Evolutionary conservation across 2,113 vertebrate genomes (phyloP).

Genomic region (Thermophis baileyi): DNA sequence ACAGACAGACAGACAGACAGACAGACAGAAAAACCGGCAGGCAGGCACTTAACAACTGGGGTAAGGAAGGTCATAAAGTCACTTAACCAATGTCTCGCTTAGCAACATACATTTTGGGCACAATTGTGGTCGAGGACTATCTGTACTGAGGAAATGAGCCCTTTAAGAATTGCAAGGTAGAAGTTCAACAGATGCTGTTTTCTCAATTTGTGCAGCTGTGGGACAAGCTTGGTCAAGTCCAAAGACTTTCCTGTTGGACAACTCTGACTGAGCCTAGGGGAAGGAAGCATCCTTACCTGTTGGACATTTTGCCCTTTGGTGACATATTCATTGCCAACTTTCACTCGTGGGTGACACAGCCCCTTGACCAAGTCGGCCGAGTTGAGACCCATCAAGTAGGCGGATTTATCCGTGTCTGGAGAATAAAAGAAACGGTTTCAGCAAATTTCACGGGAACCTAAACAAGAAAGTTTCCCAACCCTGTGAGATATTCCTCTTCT

Average conservation of each 20-base stretch:
- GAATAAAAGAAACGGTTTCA: background rate
- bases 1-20: too few species aligned
- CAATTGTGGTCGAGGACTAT: too few species aligned
- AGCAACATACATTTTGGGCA: too few species aligned
- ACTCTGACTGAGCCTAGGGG: fast-evolving
- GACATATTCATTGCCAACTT: conserved; percentile 82
- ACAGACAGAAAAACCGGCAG: too few species aligned
- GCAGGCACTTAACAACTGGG: too few species aligned
- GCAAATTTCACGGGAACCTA: background rate
- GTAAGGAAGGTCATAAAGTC: too few species aligned
- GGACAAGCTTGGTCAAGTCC: too few species aligned
- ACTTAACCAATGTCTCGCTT: too few species aligned
- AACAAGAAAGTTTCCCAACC: background rate
- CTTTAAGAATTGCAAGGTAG: background rate
- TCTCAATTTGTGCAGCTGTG: background rate
- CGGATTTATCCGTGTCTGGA: conserved; percentile 78
- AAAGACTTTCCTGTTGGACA: background rate
- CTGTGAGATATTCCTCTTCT: too few species aligned
- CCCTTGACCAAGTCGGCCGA: conserved; percentile 82
- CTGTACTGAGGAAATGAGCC: too few species aligned
- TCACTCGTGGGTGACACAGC: conserved; percentile 77
- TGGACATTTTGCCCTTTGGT: conserved; percentile 88
- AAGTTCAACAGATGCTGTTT: background rate
- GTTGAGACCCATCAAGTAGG: conserved; percentile 84
- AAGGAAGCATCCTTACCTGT: conserved; percentile 68